Conservation (phyloP, 2,888 invertebrate species). For the Nephrotoma flavescens region DNA sequence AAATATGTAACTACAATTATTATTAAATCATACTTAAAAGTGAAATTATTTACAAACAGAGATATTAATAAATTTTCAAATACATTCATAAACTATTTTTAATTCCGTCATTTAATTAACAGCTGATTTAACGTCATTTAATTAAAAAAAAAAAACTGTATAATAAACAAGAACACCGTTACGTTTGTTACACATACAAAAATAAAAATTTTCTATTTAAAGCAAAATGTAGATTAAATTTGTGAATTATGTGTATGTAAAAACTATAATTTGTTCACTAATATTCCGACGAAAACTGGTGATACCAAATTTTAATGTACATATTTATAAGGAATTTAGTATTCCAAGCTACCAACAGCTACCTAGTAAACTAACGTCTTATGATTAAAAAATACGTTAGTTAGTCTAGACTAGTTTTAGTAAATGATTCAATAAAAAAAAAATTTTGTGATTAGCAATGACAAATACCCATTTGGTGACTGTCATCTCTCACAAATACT, state of each 20-base stretch:
- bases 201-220: neutral
- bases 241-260: neutral
- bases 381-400: no score
- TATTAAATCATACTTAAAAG: neutral
- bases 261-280: neutral
- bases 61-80: neutral
- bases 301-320: neutral
- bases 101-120: neutral
- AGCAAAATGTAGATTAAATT: neutral
- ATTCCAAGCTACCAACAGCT: no score
- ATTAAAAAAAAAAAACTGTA: neutral
- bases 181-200: neutral
- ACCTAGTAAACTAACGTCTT: no score
- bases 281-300: neutral
- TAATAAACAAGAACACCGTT: neutral
- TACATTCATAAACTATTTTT: neutral
- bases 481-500: neutral
- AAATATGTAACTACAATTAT: no score
- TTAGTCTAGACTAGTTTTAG: no score
- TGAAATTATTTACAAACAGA: neutral
- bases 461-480: no score
- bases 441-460: no score
- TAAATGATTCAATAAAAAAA: no score
- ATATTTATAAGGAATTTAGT: no score
- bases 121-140: neutral